Base-by-base conservation (phyloP, 2,888 invertebrate species). In the Himalopsyche kuldschensis region DNA sequence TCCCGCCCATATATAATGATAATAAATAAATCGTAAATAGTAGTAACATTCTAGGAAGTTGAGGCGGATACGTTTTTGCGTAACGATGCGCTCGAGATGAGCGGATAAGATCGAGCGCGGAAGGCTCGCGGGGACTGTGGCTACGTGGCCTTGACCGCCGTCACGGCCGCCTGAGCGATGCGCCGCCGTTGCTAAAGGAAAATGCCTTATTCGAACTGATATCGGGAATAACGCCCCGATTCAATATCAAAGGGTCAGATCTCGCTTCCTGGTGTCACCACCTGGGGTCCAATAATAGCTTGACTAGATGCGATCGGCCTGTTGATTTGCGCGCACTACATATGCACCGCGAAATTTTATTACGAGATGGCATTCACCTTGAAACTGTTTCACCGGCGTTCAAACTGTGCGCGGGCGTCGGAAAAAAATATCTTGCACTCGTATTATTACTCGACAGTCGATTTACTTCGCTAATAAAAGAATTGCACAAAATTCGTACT, bases 141-240 rank as follows among this genome's bases (percentile, higher is more conserved):
- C 31, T 78, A 48, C 11, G 32, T 55, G 84, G 84, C 84, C 84
- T 84, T 84, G 84, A 84, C 84, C 41, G 76, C 55, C 78, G 83
- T 83, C 81, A 84, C 84, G 84, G 84, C 55, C 81, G 76, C 75
- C 24, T 75, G 78, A 78, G 41, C 76, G 30, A 46, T 75, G 82
- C 76, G 63, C 78, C 75, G 55, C 32, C 69, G 30, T 31, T 35
- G 31, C 69, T 32, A 32, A 78, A 35, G 20, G 24, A 41, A n/a
- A 20, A 20, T 20, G 63, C 32, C 32, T 31, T 63, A 31, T 63
- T 31, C 20, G 35, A 63, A 69, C 17, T 4, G 55, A n/a, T 32
- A 32, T 32, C 31, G 0, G 11, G 6, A 75, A 27, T 24, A 75
- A 1, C 27, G 11, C 24, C 1, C 24, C 4, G 8, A 5, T 48